Base-by-base conservation (phyloP, 64 coral and sea anemone species). In the Pachyseris speciosa region DNA sequence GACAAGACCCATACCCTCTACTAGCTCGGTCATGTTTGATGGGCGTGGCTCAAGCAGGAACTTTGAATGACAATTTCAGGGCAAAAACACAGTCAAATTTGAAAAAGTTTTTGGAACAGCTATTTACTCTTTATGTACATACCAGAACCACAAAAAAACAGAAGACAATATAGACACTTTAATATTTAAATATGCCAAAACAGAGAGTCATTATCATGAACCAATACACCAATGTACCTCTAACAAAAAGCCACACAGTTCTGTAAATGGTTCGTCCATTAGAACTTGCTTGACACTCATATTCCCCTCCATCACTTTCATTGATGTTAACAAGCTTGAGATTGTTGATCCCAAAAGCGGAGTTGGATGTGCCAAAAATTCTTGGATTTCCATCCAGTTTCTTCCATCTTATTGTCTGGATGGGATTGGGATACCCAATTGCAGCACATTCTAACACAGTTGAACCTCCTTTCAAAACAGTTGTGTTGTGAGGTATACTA, bases 381-480 rank as follows among this genome's bases (percentile, higher is more conserved):
- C n/a, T 58, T 9, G 47, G 53, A 20, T 42, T 45, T 34, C 49
- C 37, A 37, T 61, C 72, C 26, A 96, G 22, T 89, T 96, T 96
- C 36, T 76, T 85, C 94, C 94, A 96, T 25, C 53, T 80, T 7
- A 96, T 60, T n/a, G n/a, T n/a, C n/a, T n/a, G n/a, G 36, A 75
- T 61, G 16, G 94, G 94, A 3, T 74, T 28, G 16, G 94, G 94
- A 77, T 73, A 84, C 13, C 94, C 94, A 65, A 86, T 93, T 22
- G 86, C 75, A 29, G 92, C 84, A 93, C 94, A 96, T 58, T 96
- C 94, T 63, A 96, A 61, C 42, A 89, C 70, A 26, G 67, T 78
- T 51, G 53, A 29, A 19, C 32, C 51, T 37, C 90, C 91, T 39
- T 49, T 78, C 2, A 93, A 17, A 15, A 83, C 81, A 52, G 94